Conservation (phyloP, 2,888 invertebrate species). For the Aporophyla nigra region DNA sequence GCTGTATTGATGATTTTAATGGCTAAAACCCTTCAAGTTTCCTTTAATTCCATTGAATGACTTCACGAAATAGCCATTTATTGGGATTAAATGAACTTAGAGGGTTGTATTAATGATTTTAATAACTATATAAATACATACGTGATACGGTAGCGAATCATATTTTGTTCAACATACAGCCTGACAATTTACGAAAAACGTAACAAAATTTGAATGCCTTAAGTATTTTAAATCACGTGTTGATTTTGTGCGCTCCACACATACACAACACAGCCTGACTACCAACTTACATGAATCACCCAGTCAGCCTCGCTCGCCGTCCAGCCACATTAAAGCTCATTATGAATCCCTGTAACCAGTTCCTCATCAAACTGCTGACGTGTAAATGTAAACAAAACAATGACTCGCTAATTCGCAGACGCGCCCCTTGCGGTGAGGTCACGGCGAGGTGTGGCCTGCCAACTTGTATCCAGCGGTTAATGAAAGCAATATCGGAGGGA, state of each 20-base stretch:
- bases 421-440: constrained; percentile 81
- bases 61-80: too few relatives aligned
- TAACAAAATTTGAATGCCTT: too few relatives aligned
- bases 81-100: too few relatives aligned
- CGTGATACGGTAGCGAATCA: too few relatives aligned
- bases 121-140: too few relatives aligned
- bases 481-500: constrained; percentile 70
- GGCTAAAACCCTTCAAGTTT: too few relatives aligned
- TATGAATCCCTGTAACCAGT: constrained; percentile 75
- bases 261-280: not conserved
- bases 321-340: constrained; percentile 65
- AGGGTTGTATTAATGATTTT: too few relatives aligned
- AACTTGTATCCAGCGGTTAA: constrained; percentile 71
- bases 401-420: constrained; percentile 86
- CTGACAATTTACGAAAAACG: too few relatives aligned
- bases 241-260: not conserved
- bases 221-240: not conserved
- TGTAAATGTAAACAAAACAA: constrained; percentile 90
- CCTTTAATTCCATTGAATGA: too few relatives aligned
- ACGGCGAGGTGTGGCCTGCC: constrained; percentile 80
- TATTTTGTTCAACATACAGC: too few relatives aligned
- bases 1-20: too few relatives aligned
- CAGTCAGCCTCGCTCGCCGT: constrained; percentile 42
- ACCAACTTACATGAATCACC: constrained; percentile 35
- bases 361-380: constrained; percentile 84